A percentile compares a stretch with the other conserved stretches of the same genome.
Conservation (phyloP, 2,797 vertebrate species). For the Rhinella marina region DNA sequence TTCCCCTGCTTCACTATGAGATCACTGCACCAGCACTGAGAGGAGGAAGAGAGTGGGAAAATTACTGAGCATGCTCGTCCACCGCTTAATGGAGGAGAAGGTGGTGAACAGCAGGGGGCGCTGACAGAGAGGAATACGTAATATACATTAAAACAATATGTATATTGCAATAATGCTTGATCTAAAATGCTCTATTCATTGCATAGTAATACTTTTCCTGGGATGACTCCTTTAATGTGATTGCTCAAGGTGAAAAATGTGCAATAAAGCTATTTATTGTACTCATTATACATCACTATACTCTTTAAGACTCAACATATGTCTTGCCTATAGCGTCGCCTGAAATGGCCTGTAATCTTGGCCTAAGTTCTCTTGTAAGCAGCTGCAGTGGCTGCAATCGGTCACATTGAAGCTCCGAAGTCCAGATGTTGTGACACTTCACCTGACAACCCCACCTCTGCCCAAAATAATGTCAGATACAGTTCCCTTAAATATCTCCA, state of each 20-base stretch:
- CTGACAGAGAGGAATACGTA: too few relatives aligned
- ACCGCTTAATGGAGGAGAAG: too few relatives aligned
- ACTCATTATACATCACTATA: background rate
- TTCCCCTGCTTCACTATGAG: too few relatives aligned
- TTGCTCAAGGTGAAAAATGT: background rate
- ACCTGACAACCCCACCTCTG: background rate
- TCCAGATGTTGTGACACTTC: slow-evolving; percentile 35
- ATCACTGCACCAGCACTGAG: too few relatives aligned
- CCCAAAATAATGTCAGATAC: background rate
- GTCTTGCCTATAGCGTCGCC: slow-evolving; percentile 6
- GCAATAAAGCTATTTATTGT: background rate
- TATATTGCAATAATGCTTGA: too few relatives aligned
- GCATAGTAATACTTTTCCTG: too few relatives aligned
- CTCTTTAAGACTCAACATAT: background rate
- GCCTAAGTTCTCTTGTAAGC: background rate
- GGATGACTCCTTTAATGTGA: too few relatives aligned
- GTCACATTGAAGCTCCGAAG: background rate
- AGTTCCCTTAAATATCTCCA: background rate
- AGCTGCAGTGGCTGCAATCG: slow-evolving; percentile 25
- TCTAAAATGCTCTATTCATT: too few relatives aligned
- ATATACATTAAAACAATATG: too few relatives aligned
- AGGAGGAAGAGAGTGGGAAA: too few relatives aligned
- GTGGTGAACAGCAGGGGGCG: too few relatives aligned
- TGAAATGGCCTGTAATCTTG: slow-evolving; percentile 36
- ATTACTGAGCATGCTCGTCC: too few relatives aligned